Conservation (phyloP, 37 sponge, comb jelly and placozoan species). For the Dysidea cf. avara region DNA sequence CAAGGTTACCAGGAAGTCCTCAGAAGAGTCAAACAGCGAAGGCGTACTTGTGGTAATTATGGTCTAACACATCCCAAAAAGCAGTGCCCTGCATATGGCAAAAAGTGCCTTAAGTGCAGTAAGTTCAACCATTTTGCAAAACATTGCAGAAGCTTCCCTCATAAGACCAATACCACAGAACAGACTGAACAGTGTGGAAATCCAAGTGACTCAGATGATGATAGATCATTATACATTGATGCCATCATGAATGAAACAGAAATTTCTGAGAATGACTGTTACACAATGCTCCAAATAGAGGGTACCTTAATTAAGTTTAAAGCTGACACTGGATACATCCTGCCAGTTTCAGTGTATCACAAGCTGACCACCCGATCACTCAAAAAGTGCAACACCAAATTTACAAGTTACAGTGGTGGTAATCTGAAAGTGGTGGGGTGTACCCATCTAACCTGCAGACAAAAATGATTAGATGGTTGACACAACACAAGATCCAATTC, state of each 20-base stretch:
- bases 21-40: too few species aligned
- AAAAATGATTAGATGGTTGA: background rate
- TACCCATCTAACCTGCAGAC: background rate
- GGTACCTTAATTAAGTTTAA: background rate
- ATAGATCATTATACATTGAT: too few species aligned
- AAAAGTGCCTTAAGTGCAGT: background rate
- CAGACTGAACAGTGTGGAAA: too few species aligned
- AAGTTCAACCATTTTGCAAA: too few species aligned
- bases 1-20: too few species aligned
- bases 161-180: too few species aligned
- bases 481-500: too few species aligned
- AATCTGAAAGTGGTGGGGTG: background rate
- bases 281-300: background rate
- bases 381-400: background rate
- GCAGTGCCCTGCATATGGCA: constrained; percentile 7
- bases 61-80: background rate
- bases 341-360: background rate
- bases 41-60: background rate
- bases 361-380: background rate
- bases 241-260: too few species aligned
- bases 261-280: too few species aligned
- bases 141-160: too few species aligned
- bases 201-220: too few species aligned
- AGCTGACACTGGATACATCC: background rate
- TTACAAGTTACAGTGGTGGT: constrained; percentile 4